phyloP scores from a whole-genome alignment of 2,888 invertebrate species.

The Diogma glabrata region DNA sequence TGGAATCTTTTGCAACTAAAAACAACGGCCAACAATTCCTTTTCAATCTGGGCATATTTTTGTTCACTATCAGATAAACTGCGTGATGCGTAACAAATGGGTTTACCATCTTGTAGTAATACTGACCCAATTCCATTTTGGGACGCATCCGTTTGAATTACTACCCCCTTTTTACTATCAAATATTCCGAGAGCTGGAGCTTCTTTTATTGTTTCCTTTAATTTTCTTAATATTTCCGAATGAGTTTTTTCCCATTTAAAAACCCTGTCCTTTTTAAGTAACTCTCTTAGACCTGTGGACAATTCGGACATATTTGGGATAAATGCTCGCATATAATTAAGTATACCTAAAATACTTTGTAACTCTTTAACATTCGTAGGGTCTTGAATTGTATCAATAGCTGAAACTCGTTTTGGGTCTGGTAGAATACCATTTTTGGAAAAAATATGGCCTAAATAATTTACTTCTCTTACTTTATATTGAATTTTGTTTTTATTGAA shows the following conservation, averaged over 20 bases:
- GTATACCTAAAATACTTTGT: neutral
- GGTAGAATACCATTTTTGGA: neutral
- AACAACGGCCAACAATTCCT: no score
- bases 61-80: no score
- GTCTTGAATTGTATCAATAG: neutral
- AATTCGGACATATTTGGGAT: no score
- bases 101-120: no score
- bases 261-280: neutral
- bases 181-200: no score
- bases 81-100: no score
- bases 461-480: slow-evolving; percentile 19
- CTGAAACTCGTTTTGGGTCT: neutral
- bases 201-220: neutral
- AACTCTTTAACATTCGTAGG: neutral
- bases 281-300: neutral
- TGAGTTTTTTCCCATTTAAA: neutral
- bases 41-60: no score
- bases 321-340: neutral
- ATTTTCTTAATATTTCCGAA: neutral
- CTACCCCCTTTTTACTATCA: no score
- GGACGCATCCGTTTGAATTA: no score
- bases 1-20: no score
- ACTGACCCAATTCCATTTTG: no score
- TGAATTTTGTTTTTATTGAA: no score
- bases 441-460: slow-evolving; percentile 22